Evolutionary conservation across 2,888 invertebrate genomes (phyloP), one percentile per base, ranked within the genome.

Genomic region (Apeira syringaria): DNA sequence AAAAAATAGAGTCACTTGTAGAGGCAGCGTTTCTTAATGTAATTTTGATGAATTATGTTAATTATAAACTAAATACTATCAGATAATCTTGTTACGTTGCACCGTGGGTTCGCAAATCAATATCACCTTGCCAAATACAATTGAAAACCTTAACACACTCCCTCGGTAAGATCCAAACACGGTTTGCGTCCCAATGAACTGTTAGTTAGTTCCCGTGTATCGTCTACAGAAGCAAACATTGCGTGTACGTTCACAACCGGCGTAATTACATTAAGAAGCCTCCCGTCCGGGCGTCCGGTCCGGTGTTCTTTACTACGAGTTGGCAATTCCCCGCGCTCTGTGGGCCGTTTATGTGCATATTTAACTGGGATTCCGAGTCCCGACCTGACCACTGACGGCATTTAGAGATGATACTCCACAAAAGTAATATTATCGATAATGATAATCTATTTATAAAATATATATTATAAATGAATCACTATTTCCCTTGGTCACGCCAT

Each of bases 211-310:
- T 44, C 22, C 37, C 9, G 28, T 35, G 47, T 51, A 47, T 53
- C 45, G 45, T 40, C 27, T 40, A 35, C 44, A 46, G 35, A 15
- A 17, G 39, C 50, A 50, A 58, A 56, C 57, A 54, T 58, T 56
- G 57, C 54, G 47, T 59, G 60, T 59, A 56, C 54, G 47, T 50
- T 54, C 51, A 57, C 62, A 59, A 55, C 60, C 58, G 52, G 41
- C 59, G 66, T 78, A 76, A 78, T 80, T 73, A 78, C 76, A 74
- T 76, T 76, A 76, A 69, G 66, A 65, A 59, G 62, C 57, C 61
- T 60, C 70, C 65, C 20, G 25, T 26, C 29, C 39, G 27, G 39
- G 22, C 35, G 39, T 39, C 66, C 61, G 64, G 61, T 54, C 52
- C 63, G 59, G 53, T 61, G 69, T 71, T 77, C 73, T 70, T 71